Percentiles rank a stretch among this genome's conserved stretches.
phyloP scores from a whole-genome alignment of 2,113 vertebrate species.

The Pampusana beccarii region DNA sequence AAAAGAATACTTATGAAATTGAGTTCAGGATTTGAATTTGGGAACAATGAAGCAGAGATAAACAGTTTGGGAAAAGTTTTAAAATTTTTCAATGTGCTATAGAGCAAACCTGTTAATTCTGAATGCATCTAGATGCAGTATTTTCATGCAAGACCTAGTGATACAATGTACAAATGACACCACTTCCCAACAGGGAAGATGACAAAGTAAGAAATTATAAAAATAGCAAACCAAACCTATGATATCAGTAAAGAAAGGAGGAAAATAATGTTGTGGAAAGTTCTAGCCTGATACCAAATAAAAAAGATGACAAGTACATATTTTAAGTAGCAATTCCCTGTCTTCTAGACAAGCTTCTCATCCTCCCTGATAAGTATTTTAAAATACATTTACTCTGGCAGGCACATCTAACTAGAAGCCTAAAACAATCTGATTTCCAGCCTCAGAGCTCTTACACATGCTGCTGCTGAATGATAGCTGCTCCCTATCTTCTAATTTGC shows the following conservation, averaged over 20 bases:
- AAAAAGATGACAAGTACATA: background rate
- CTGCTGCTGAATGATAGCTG: background rate
- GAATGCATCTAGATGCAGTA: background rate
- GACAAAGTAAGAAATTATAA: background rate
- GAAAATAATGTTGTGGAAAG: background rate
- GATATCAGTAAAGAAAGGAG: background rate
- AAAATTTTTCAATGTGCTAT: background rate
- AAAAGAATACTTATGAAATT: background rate
- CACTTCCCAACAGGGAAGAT: background rate
- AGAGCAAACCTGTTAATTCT: background rate
- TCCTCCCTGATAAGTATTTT: constrained; percentile 1
- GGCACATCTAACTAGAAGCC: background rate
- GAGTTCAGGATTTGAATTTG: constrained; percentile 18
- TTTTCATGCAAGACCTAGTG: background rate
- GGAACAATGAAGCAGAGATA: background rate
- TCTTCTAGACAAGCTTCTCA: background rate
- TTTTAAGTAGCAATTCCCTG: background rate
- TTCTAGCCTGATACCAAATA: background rate
- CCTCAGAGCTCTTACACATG: background rate
- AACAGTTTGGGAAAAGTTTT: background rate
- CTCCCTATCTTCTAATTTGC: background rate
- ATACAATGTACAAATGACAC: background rate
- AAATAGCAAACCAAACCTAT: background rate
- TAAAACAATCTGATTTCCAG: background rate
- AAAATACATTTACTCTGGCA: constrained; percentile 24